phyloP scores from a whole-genome alignment of 2,113 vertebrate genomes.

The Eulemur rufifrons region DNA sequence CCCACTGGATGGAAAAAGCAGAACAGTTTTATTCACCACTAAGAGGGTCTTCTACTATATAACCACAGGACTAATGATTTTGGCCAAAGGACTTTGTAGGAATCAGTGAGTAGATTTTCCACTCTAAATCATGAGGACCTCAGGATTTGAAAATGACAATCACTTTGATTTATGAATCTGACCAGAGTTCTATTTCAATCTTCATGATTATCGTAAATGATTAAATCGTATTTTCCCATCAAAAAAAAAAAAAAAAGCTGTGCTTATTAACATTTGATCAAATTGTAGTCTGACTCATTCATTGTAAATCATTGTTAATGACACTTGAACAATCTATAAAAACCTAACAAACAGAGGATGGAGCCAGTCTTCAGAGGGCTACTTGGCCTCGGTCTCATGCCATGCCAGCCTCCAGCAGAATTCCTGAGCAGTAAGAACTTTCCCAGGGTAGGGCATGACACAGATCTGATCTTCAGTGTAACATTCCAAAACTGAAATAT shows the following conservation, averaged over 20 bases:
- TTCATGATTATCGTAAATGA: conserved; percentile 2
- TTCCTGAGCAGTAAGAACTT: conserved; percentile 13
- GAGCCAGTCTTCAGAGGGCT: neutral
- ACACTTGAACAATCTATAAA: neutral
- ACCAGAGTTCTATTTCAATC: conserved; percentile 6
- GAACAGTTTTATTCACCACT: neutral
- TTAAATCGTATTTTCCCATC: neutral
- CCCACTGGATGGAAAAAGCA: neutral
- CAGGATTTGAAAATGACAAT: neutral
- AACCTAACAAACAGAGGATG: neutral
- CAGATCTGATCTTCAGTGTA: conserved; percentile 1
- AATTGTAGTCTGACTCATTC: neutral
- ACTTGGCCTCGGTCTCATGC: neutral
- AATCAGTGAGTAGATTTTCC: neutral
- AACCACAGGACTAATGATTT: neutral
- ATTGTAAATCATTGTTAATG: neutral
- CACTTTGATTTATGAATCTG: conserved; percentile 1
- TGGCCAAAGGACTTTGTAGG: neutral
- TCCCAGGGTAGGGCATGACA: neutral
- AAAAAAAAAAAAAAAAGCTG: neutral
- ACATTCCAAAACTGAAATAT: conserved; percentile 27
- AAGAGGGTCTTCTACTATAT: neutral
- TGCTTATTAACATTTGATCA: neutral
- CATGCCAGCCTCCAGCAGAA: neutral
- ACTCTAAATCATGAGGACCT: neutral